Base-by-base conservation (phyloP, 2,113 vertebrate species). In the Macrotis lagotis region DNA sequence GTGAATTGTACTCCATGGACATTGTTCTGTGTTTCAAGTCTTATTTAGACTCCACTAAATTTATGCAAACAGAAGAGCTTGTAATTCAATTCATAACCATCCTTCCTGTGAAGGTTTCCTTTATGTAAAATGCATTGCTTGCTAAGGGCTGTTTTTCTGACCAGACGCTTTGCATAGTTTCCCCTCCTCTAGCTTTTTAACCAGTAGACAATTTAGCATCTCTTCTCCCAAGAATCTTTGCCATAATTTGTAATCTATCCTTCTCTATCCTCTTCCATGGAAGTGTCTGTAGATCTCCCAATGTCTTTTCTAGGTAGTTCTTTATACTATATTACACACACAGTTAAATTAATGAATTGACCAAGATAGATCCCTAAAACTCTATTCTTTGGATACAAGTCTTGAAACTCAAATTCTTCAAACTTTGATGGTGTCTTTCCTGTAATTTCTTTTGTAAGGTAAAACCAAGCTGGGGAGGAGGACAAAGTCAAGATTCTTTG, bases 11-110 rank as follows among this genome's bases (percentile, higher is more conserved):
- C 91, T 97, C 94, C 44, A 93, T 91, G 97, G 97, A 96, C 95
- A 97, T 96, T 98, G 90, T 88, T 98, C 95, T 96, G 52, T 96
- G 95, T 98, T 98, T 98, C 96, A 97, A 95, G 95, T 96, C 94
- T 97, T 97, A 95, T 97, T 97, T 95, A 97, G 92, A 93, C 74
- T 93, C 74, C 89, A 96, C 89, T 48, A 50, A 95, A 94, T 97
- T 97, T 94, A 96, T 96, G 96, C 92, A 96, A 96, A 89, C 48
- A 91, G 92, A 91, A 96, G 96, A 95, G 48, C 31, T 93, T 97
- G 83, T 96, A 95, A 96, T 92, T 97, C 95, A 97, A 98, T 94
- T 95, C 94, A 94, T 49, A 93, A 95, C 28, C 53, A 93, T 47
- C 94, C 9, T 97, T 96, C 93, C 94, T 93, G 49, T 48, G 52